Conservation (phyloP, 2,888 invertebrate species). For the Serrognathus titanus region DNA sequence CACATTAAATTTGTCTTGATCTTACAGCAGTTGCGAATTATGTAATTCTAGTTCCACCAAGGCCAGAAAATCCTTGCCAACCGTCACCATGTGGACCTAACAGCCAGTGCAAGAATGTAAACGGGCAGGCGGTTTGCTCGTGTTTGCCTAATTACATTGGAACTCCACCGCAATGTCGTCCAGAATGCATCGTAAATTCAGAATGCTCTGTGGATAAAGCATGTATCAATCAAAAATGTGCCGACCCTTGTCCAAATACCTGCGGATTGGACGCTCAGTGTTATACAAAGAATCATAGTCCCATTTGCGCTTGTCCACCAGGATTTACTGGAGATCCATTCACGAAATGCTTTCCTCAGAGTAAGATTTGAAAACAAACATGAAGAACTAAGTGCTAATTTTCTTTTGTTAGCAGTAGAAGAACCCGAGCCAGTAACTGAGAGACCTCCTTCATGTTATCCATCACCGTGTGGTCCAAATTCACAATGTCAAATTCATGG, state of each 20-base stretch:
- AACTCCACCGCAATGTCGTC: constrained; percentile 75
- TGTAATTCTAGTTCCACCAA: constrained; percentile 43
- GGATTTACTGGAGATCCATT: constrained; percentile 88
- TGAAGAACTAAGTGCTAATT: background rate
- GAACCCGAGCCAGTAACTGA: constrained; percentile 52
- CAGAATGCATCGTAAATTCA: constrained; percentile 82
- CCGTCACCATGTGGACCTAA: constrained; percentile 87
- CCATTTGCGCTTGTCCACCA: constrained; percentile 80
- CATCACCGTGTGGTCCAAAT: constrained; percentile 82
- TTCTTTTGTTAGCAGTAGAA: constrained; percentile 28
- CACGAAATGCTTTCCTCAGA: constrained; percentile 65
- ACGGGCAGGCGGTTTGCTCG: constrained; percentile 78
- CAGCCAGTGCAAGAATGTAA: constrained; percentile 77
- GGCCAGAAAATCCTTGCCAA: constrained; percentile 66
- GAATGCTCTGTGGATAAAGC: constrained; percentile 80
- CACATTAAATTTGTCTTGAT: constrained; percentile 1
- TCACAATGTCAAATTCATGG: constrained; percentile 73
- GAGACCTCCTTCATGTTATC: constrained; percentile 71
- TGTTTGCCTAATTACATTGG: constrained; percentile 77
- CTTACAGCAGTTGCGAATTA: constrained; percentile 4
- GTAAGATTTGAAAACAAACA: constrained; percentile 52
- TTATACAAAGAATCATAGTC: constrained; percentile 78
- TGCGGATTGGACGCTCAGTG: constrained; percentile 85
- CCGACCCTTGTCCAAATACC: constrained; percentile 83
- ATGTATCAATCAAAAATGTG: constrained; percentile 81